These are phyloP conservation scores for Halictus ligatus DNA, from an alignment of 2,888 invertebrate genomes.

Conservation along the genomic window DNA sequence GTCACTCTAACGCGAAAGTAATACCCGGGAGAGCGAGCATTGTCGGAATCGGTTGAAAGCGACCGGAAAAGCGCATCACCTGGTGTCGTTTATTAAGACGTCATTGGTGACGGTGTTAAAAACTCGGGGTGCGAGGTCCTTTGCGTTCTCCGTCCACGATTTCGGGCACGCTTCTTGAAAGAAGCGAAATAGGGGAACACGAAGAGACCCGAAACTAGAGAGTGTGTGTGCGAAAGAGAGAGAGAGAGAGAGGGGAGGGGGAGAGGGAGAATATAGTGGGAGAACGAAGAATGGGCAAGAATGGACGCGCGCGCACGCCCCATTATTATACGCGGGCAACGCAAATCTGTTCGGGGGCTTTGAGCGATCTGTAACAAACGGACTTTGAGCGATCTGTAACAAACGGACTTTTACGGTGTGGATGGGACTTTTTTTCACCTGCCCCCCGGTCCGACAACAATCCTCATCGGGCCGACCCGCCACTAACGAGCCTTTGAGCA, in stretches of 20 bases:
- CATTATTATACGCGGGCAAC: conserved; percentile 63
- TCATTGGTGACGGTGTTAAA: conserved; percentile 59
- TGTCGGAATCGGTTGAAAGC: conserved; percentile 15
- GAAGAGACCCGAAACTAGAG: neutral
- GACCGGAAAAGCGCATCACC: conserved; percentile 56
- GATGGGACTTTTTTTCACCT: conserved; percentile 65
- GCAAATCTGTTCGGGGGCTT: conserved; percentile 68
- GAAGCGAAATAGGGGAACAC: neutral
- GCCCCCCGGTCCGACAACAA: conserved; percentile 62
- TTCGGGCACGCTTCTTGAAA: conserved; percentile 49
- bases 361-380: conserved; percentile 69
- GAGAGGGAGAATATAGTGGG: neutral
- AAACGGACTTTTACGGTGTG: conserved; percentile 63
- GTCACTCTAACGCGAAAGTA: neutral
- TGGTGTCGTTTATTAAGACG: conserved; percentile 61
- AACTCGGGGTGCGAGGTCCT: conserved; percentile 57
- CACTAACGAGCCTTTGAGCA: conserved; percentile 64
- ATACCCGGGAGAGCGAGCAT: neutral
- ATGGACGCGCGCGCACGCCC: conserved; percentile 70
- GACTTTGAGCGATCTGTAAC: conserved; percentile 67
- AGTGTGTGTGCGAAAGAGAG: neutral
- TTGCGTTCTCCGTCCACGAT: conserved; percentile 39
- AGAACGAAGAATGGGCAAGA: conserved; percentile 46
- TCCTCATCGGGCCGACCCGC: conserved; percentile 48
- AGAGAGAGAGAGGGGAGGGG: neutral